These are phyloP conservation scores for Nannospalax galili DNA, from an alignment of 2,113 vertebrate genomes.

Conservation along the genomic window DNA sequence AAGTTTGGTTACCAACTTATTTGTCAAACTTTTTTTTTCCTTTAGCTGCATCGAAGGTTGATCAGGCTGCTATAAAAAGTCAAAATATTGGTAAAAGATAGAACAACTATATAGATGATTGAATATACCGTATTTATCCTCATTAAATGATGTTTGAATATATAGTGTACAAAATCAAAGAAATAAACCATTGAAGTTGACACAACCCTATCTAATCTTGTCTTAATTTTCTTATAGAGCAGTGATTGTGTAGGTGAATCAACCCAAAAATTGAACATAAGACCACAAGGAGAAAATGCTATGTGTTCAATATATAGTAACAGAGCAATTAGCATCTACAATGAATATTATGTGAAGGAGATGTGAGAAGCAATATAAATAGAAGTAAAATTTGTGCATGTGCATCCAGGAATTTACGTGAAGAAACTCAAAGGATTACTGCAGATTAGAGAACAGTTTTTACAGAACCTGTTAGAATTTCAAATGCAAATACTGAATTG, in stretches of 20 bases:
- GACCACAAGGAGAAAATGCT: background rate
- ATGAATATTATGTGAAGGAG: background rate
- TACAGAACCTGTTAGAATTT: background rate
- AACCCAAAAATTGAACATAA: background rate
- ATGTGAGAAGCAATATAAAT: background rate
- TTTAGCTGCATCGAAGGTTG: background rate
- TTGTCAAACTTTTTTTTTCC: too few relatives aligned
- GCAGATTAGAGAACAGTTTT: background rate
- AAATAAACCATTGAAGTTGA: background rate
- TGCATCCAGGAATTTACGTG: too few relatives aligned
- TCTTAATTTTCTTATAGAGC: background rate
- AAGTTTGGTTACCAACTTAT: background rate
- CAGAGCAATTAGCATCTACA: background rate
- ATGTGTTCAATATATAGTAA: background rate
- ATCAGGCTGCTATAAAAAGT: background rate
- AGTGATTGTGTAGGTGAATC: background rate
- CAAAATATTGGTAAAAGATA: background rate
- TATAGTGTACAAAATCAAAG: rapidly evolving
- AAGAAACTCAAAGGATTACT: background rate
- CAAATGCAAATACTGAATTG: background rate
- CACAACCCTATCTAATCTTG: rapidly evolving
- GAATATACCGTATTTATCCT: background rate
- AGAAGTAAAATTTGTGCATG: rapidly evolving
- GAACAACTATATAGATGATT: background rate
- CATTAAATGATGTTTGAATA: background rate